Evolutionary conservation across 2,888 invertebrate species (phyloP), one percentile per base, ranked within the genome.

Genomic region (Merodon equestris): DNA sequence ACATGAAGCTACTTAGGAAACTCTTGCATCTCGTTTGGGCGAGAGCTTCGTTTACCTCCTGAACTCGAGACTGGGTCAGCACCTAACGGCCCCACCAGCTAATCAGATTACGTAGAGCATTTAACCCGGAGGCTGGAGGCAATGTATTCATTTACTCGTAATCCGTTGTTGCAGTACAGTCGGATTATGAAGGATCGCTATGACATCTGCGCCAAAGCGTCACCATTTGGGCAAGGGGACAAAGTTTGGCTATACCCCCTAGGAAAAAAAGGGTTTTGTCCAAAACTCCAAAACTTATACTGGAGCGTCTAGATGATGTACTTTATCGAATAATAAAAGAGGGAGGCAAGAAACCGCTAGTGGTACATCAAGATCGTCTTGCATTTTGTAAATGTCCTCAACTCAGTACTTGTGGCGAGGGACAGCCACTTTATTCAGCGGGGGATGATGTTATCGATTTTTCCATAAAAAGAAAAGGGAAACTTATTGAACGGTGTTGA

Each of bases 261-360:
- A 13, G 45, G 12, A 58, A 17, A 45, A 57, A 57, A n/a, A 34
- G n/a, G 45, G 0, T 1, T 27, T 9, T 45, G 45, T n/a, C 57
- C 57, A 9, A 57, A 57, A n/a, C 45, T 57, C 9, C 57, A 57
- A 44, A 44, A 19, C n/a, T n/a, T n/a, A n/a, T n/a, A n/a, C n/a
- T n/a, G n/a, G n/a, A n/a, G n/a, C n/a, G n/a, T n/a, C n/a, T n/a
- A n/a, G n/a, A n/a, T n/a, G n/a, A n/a, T n/a, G n/a, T n/a, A n/a
- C n/a, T n/a, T n/a, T n/a, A n/a, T n/a, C n/a, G n/a, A n/a, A n/a
- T n/a, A n/a, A n/a, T n/a, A n/a, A n/a, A n/a, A n/a, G n/a, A n/a
- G n/a, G n/a, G n/a, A n/a, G n/a, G n/a, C n/a, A n/a, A n/a, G n/a
- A n/a, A n/a, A n/a, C n/a, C n/a, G n/a, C n/a, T n/a, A n/a, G n/a